phyloP scores from a whole-genome alignment of 2,888 invertebrate genomes.

The Leistus spinibarbis region DNA sequence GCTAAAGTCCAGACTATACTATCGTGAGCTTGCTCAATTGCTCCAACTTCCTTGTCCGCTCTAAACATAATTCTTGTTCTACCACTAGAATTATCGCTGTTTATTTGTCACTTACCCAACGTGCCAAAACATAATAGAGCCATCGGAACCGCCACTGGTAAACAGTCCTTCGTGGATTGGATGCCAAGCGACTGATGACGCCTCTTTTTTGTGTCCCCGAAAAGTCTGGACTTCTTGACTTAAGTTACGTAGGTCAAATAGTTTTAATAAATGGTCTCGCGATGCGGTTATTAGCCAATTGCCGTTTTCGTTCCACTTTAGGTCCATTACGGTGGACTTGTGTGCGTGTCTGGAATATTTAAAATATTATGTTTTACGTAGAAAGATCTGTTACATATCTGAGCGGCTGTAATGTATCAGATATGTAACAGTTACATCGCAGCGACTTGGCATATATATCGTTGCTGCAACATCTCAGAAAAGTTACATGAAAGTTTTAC shows the following conservation, averaged over 20 bases:
- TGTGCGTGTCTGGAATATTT: slow-evolving; percentile 81
- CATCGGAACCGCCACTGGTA: slow-evolving; percentile 98
- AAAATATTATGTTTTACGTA: not conserved
- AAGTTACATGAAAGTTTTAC: too few species aligned
- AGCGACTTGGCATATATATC: too few species aligned
- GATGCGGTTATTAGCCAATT: slow-evolving; percentile 99
- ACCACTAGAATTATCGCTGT: not conserved
- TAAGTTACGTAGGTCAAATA: slow-evolving; percentile 97
- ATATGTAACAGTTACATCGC: too few species aligned
- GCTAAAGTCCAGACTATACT: slow-evolving; percentile 99
- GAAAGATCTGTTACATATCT: not conserved
- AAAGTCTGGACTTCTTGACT: slow-evolving; percentile 96
- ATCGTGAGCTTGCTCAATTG: slow-evolving; percentile 98
- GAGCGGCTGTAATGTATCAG: too few species aligned
- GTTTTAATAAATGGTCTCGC: slow-evolving; percentile 93
- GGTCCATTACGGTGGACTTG: slow-evolving; percentile 99
- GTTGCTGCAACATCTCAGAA: too few species aligned
- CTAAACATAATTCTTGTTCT: slow-evolving; percentile 54
- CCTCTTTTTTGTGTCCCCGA: slow-evolving; percentile 99
- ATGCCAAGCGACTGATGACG: slow-evolving; percentile 97
- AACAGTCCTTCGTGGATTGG: slow-evolving; percentile 97
- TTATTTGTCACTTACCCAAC: slow-evolving; percentile 73
- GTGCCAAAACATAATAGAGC: slow-evolving; percentile 98
- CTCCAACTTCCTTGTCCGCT: slow-evolving; percentile 97
- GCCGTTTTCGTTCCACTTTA: slow-evolving; percentile 99